Evolutionary conservation across 1,140 invertebrate genomes (phyloP), one percentile per base, ranked within the genome.

Genomic region (Cardiocondyla obscurior): DNA sequence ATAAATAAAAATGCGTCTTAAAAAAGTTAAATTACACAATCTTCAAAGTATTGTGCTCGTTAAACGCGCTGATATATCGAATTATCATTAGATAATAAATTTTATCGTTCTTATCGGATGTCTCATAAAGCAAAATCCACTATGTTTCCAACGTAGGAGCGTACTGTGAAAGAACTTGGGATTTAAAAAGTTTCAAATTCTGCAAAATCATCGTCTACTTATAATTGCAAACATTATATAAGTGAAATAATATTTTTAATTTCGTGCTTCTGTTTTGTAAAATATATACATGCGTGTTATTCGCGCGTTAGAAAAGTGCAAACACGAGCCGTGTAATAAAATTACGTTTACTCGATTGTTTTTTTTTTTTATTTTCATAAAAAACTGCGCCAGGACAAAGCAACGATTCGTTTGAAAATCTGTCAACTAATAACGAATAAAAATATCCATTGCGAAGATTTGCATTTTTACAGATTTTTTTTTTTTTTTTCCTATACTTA

Each of bases 341-440:
- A 81, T 72, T 73, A 73, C 28, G 65, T 55, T 81, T 16, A 39
- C 30, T 81, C 25, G 79, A 81, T 81, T 39, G 65, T 74, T 72
- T 58, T 58, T 51, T 36, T 74, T 72, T 58, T 58, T 51, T 36
- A 81, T 65, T 67, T 69, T 12, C 49, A 53, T 79, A 10, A 28
- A 70, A 49, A 81, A 81, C 12, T 69, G 5, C 28, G 10, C 28
- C 19, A 19, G 36, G 33, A 28, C 8, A 60, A 6, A 33, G 39
- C 22, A 76, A 76, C 30, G 49, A 62, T 76, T 76, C 19, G 8
- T 64, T 76, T 76, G 28, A 76, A 62, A 76, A 22, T 49, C 42
- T 76, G 12, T 8, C 14, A 22, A 22, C 30, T 30, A 64, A 57
- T 10, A n/a, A n/a, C 16, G 22, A 42, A 57, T 3, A 25, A 14